phyloP scores from a whole-genome alignment of 1,140 invertebrate species.

The Microplitis demolitor region DNA sequence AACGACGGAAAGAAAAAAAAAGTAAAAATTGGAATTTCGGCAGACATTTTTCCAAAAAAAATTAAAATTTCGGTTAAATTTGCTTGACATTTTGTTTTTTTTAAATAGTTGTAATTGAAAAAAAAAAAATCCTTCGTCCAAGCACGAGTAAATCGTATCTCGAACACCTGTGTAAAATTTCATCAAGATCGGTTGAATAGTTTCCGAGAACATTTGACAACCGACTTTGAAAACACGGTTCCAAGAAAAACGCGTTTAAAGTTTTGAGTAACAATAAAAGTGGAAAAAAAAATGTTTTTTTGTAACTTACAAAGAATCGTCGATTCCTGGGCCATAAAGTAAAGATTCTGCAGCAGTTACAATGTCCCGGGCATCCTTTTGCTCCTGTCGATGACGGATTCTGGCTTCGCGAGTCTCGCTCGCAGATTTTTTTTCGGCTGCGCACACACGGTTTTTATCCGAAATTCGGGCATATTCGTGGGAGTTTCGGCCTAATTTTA shows the following conservation, averaged over 20 bases:
- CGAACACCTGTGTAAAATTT: neutral
- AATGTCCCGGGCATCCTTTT: conserved; percentile 16
- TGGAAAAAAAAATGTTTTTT: neutral
- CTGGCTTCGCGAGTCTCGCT: conserved; percentile 8
- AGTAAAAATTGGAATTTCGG: no score
- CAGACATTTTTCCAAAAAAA: no score
- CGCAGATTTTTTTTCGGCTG: neutral
- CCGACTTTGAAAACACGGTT: conserved; percentile 47
- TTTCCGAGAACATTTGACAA: conserved; percentile 46
- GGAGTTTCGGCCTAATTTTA: neutral
- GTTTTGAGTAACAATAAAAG: conserved; percentile 22
- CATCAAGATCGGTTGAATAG: neutral
- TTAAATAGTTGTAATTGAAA: no score
- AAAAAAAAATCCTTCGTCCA: no score
- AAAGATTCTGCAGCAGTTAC: neutral
- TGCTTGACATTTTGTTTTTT: no score
- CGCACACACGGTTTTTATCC: conserved; percentile 13
- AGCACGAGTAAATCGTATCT: no score
- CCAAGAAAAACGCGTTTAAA: conserved; percentile 29
- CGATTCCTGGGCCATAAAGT: neutral
- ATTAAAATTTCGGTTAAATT: no score
- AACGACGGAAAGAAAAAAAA: no score
- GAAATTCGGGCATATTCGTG: conserved; percentile 19
- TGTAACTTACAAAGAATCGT: neutral
- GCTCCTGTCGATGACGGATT: conserved; percentile 15